These are phyloP conservation scores for Astyanax mexicanus DNA, from an alignment of 2,797 vertebrate genomes.

Conservation along the genomic window DNA sequence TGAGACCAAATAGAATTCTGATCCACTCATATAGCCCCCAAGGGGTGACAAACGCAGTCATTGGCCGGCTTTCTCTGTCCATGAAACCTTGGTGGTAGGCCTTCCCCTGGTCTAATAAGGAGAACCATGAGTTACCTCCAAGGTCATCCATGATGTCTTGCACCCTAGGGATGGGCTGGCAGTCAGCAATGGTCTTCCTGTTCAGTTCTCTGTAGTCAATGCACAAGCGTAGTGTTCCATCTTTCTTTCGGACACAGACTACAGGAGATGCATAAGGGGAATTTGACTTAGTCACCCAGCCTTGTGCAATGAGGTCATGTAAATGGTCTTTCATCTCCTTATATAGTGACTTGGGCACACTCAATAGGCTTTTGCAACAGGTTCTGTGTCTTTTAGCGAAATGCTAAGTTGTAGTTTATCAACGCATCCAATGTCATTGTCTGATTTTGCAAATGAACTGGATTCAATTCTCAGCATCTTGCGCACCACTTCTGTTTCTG, in stretches of 20 bases:
- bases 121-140: background rate
- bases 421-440: constrained; percentile 23
- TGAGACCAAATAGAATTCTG: background rate
- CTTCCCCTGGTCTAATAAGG: background rate
- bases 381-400: background rate
- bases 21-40: background rate
- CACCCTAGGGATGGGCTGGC: background rate
- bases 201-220: background rate
- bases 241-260: background rate
- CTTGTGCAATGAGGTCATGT: background rate
- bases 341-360: background rate
- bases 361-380: background rate
- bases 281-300: background rate
- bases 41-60: background rate
- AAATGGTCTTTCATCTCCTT: background rate
- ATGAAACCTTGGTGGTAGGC: background rate
- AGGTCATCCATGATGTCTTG: background rate
- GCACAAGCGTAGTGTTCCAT: background rate
- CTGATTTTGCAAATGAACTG: background rate
- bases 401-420: background rate
- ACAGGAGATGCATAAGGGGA: background rate
- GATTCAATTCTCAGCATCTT: background rate
- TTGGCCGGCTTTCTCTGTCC: background rate
- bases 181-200: background rate
- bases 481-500: background rate